Evolutionary conservation across 2,888 invertebrate species (phyloP), one percentile per base, ranked within the genome.

Genomic region (Meteorus colon): DNA sequence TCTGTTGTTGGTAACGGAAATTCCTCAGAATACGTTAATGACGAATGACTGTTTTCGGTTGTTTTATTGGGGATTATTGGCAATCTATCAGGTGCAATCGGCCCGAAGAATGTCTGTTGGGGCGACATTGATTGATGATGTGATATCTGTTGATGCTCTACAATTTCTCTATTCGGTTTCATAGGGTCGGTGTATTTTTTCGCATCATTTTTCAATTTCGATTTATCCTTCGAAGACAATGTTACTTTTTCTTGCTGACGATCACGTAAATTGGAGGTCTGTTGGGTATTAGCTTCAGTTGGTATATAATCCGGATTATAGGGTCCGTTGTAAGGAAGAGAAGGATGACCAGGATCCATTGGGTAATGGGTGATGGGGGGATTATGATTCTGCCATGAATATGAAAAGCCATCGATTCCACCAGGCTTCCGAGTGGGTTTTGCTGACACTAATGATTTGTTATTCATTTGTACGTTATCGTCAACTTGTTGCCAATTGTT

Each of bases 261-360:
- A 10, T 4, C 29, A 5, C 81, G 77, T 34, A 89, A 80, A 71
- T 86, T 87, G 71, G 89, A 89, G n/a, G 88, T 80, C 29, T 89
- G 84, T 59, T 87, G 89, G 19, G 87, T 79, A 29, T 80, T 86
- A 12, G 86, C 85, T 45, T 84, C 82, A 6, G 85, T 87, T 37
- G 87, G 87, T 75, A 85, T 85, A 79, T 83, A 90, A 77, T 90
- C 88, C 14, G 91, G 90, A 86, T 86, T 90, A 80, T 90, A 90
- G 6, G 91, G 90, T 16, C 91, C 91, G 77, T 90, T 87, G 81
- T 90, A 90, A 1, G 89, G 84, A 29, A 85, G 73, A 14, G 85
- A 87, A 4, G 88, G 88, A 76, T 86, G 86, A 63, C 87, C 88
- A 14, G 89, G 87, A 74, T 88, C 87, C 87, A 88, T 88, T 4